Conservation (phyloP, 23 tunicate genomes). For the Phallusia fumigata region DNA sequence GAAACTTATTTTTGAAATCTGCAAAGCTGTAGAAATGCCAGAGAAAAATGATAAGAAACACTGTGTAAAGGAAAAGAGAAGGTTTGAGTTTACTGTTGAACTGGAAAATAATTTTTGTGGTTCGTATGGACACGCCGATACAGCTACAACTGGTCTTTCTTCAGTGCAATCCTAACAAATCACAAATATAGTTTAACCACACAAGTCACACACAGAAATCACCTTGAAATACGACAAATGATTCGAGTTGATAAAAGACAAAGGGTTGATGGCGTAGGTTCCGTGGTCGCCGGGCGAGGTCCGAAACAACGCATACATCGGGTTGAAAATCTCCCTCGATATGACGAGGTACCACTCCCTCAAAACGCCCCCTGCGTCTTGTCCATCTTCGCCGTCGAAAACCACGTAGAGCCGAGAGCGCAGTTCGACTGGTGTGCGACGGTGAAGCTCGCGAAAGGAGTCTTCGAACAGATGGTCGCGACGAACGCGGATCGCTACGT, state of each 20-base stretch:
- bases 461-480: constrained; percentile 93
- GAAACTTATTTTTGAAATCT: too few species aligned
- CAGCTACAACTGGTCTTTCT: too few species aligned
- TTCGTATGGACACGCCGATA: too few species aligned
- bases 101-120: too few species aligned
- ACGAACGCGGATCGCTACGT: constrained; percentile 88
- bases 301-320: constrained; percentile 94
- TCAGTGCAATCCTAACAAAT: too few species aligned
- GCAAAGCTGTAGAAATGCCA: too few species aligned
- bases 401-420: constrained; percentile 93
- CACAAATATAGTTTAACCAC: too few species aligned
- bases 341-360: constrained; percentile 99
- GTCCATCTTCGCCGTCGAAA: constrained; percentile 98
- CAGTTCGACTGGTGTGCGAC: constrained; percentile 79
- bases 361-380: constrained; percentile 98
- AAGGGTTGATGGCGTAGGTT: constrained; percentile 93
- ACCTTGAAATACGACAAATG: constrained; percentile 95
- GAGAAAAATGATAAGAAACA: too few species aligned
- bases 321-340: constrained; percentile 95
- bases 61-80: too few species aligned
- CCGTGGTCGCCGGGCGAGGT: constrained; percentile 94
- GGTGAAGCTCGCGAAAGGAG: constrained; percentile 96
- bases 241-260: constrained; percentile 86
- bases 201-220: too few species aligned
- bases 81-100: too few species aligned